Percentiles rank a stretch among this genome's conserved stretches.
Conservation (phyloP, 2,888 invertebrate genomes). For the Thera britannica region DNA sequence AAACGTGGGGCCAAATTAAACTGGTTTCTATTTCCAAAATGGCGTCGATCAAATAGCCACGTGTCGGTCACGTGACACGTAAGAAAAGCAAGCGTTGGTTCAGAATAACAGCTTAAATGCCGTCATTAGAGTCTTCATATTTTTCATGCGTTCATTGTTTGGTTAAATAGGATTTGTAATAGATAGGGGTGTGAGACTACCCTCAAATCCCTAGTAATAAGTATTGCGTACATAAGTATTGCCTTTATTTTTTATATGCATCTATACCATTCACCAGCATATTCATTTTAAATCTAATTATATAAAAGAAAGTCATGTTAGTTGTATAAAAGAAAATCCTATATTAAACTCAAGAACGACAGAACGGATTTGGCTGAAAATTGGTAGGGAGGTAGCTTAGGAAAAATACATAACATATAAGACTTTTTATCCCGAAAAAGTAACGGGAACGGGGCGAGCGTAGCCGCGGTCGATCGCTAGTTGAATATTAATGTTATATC, state of each 20-base stretch:
- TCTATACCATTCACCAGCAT: too few species aligned
- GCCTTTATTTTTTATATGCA: conserved; percentile 5
- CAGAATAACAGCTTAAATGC: conserved; percentile 79
- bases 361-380: too few species aligned
- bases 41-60: conserved; percentile 63
- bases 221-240: conserved; percentile 32
- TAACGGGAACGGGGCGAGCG: too few species aligned
- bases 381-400: too few species aligned
- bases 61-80: conserved; percentile 73
- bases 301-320: too few species aligned
- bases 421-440: too few species aligned
- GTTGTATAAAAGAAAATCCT: too few species aligned
- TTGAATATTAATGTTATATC: too few species aligned
- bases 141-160: conserved; percentile 64
- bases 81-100: conserved; percentile 77
- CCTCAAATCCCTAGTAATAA: conserved; percentile 38
- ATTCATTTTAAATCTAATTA: too few species aligned
- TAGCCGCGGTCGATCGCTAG: too few species aligned
- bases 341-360: too few species aligned
- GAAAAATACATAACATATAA: too few species aligned
- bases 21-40: conserved; percentile 63
- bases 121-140: conserved; percentile 76
- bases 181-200: conserved; percentile 65
- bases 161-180: conserved; percentile 71
- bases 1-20: conserved; percentile 37